Conservation (phyloP, 2,888 invertebrate genomes). For the Drosophila gaucha region DNA sequence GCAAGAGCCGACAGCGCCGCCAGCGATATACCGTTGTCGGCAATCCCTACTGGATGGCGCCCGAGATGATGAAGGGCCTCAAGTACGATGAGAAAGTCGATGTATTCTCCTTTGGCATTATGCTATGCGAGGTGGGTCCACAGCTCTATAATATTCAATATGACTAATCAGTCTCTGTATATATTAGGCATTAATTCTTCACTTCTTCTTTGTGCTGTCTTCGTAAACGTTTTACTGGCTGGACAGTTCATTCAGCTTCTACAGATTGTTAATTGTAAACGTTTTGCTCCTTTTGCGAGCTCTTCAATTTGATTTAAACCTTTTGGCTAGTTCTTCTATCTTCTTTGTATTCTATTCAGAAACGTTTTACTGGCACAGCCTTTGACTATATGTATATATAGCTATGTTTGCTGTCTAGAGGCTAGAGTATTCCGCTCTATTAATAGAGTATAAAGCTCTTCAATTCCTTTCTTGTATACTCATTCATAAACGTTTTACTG, state of each 20-base stretch:
- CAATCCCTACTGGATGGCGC: constrained; percentile 99
- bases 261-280: too few species aligned
- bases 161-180: background rate
- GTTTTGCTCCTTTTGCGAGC: too few species aligned
- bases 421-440: background rate
- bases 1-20: constrained; percentile 89
- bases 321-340: too few species aligned
- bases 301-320: too few species aligned
- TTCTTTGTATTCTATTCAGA: background rate
- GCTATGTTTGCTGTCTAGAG: background rate
- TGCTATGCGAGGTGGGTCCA: constrained; percentile 93
- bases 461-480: too few species aligned
- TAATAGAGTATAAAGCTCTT: too few species aligned
- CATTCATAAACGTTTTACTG: too few species aligned
- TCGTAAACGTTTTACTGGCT: background rate
- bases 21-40: constrained; percentile 98
- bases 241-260: background rate
- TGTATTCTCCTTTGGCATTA: constrained; percentile 97
- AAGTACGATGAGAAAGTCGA: constrained; percentile 98
- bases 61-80: constrained; percentile 98
- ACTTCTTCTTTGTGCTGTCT: background rate
- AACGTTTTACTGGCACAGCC: background rate
- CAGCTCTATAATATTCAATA: background rate
- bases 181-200: background rate
- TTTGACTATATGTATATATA: too few species aligned